phyloP scores from a whole-genome alignment of 92 coral and sea anemone species.

The Parazoanthus swiftii region DNA sequence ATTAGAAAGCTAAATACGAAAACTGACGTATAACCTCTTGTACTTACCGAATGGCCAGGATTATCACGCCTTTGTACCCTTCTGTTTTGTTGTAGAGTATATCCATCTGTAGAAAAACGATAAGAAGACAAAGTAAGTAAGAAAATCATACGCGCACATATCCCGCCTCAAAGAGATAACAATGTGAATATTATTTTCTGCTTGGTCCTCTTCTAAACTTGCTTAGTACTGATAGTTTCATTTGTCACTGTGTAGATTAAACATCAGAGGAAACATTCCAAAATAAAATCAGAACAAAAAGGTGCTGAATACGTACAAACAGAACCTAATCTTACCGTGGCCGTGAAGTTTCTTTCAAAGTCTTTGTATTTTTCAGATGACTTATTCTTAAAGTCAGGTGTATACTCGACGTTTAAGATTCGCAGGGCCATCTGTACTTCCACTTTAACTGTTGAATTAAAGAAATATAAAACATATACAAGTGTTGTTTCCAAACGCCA shows the following conservation, averaged over 20 bases:
- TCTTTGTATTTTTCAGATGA: slow-evolving; percentile 13
- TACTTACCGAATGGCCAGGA: slow-evolving; percentile 2
- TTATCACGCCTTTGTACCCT: slow-evolving; percentile 21
- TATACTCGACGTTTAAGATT: slow-evolving; percentile 19
- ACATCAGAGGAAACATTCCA: too few relatives aligned
- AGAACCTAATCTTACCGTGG: neutral
- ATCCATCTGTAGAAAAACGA: slow-evolving; percentile 14
- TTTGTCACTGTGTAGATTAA: too few relatives aligned
- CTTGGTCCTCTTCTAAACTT: too few relatives aligned
- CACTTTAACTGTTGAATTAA: slow-evolving; percentile 15
- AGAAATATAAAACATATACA: neutral
- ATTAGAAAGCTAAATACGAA: neutral
- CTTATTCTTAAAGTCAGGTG: slow-evolving; percentile 29
- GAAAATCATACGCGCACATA: neutral
- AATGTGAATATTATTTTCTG: too few relatives aligned
- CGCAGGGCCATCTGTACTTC: slow-evolving; percentile 29
- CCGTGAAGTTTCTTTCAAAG: slow-evolving; percentile 26
- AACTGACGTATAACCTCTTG: neutral
- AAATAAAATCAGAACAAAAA: too few relatives aligned
- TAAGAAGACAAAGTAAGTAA: too few relatives aligned
- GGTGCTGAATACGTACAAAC: neutral
- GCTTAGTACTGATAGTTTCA: too few relatives aligned
- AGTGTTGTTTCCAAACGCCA: neutral
- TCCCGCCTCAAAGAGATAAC: neutral
- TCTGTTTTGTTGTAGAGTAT: slow-evolving; percentile 1